Evolutionary conservation across 1,140 invertebrate species (phyloP), one percentile per base, ranked within the genome.

Genomic region (Drosophila littoralis): DNA sequence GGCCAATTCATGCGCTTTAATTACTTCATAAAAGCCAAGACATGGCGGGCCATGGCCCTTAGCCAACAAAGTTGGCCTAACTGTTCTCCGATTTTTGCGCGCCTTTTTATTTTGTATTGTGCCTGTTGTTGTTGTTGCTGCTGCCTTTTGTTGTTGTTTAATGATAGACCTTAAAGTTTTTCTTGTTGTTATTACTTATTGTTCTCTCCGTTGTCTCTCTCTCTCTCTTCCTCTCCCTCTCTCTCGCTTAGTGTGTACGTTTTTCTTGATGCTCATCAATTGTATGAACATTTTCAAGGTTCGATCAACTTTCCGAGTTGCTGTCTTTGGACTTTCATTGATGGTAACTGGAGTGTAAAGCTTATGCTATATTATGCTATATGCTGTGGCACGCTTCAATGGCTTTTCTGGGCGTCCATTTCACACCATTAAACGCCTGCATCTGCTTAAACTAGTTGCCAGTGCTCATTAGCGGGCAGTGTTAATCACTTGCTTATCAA

Each of bases 1-100:
- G 84, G 80, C 83, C 83, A 88, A 88, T 86, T 88, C 83, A 88
- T 88, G 83, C 84, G 79, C 83, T 88, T 88, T 89, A 88, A 88
- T 88, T 88, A 88, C 83, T 88, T 89, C 77, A 88, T 88, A 89
- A 83, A 77, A 78, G 61, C 61, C 65, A 70, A 79, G 67, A 72
- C 57, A 69, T 63, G 50, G 6, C 48, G 12, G n/a, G 55, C 33
- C 52, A 57, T 75, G 72, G 79, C 78, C 72, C 32, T 61, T 67
- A 60, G 81, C 67, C 64, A 70, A 32, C 42, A 46, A 65, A 58
- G 35, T 52, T 60, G 35, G 48, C 17, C 71, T 78, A 78, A 78
- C 76, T 75, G 76, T 78, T 78, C 58, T 66, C 45, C 55, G 36
- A 86, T 73, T 82, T 73, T 82, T 79, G 78, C 77, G 75, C 79